Conservation (phyloP, 2,888 invertebrate genomes). For the Harpalus rubripes region DNA sequence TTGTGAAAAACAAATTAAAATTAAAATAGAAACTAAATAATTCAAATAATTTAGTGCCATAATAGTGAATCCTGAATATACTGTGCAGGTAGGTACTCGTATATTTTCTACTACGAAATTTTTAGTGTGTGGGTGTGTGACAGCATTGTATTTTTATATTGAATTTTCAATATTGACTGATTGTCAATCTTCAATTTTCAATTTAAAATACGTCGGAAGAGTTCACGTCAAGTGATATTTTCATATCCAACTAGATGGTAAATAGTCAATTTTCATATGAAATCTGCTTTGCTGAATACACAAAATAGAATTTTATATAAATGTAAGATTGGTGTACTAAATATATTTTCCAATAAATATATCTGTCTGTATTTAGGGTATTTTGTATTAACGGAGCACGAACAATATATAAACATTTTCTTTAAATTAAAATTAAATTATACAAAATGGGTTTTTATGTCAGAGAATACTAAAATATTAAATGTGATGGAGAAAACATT, state of each 20-base stretch:
- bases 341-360: not conserved
- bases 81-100: no score
- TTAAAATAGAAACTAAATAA: no score
- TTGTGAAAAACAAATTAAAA: no score
- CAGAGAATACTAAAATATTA: no score
- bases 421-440: no score
- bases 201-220: slow-evolving; percentile 16
- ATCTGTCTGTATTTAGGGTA: not conserved
- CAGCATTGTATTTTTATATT: slow-evolving; percentile 17
- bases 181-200: slow-evolving; percentile 30
- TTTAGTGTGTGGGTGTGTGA: not conserved
- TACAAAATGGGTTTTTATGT: no score
- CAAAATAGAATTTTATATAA: slow-evolving; percentile 39
- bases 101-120: no score
- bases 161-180: slow-evolving; percentile 37
- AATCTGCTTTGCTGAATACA: slow-evolving; percentile 4
- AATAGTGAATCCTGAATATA: no score
- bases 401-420: no score
- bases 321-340: slow-evolving; percentile 12
- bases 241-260: slow-evolving; percentile 41
- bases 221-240: slow-evolving; percentile 39
- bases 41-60: no score
- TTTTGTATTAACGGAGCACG: no score
- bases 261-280: slow-evolving; percentile 42
- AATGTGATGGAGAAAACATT: no score